phyloP scores from a whole-genome alignment of 2,113 vertebrate genomes.

The Tautogolabrus adspersus region DNA sequence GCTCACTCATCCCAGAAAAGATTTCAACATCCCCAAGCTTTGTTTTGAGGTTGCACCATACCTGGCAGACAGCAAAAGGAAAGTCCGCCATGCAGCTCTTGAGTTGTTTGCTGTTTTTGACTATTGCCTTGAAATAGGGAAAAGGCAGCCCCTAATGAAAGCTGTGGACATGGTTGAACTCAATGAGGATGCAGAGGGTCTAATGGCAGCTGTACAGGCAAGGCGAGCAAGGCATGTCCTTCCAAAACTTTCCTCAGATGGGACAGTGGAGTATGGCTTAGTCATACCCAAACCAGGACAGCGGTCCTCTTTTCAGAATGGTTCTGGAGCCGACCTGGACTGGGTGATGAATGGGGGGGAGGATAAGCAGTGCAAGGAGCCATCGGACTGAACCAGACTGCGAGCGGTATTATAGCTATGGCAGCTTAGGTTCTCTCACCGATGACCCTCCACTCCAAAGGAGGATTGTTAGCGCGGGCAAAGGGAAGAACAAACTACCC shows the following conservation, averaged over 20 bases:
- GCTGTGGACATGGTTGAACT: slow-evolving; percentile 88
- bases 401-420: slow-evolving; percentile 70
- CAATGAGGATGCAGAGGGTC: slow-evolving; percentile 84
- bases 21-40: slow-evolving; percentile 87
- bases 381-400: slow-evolving; percentile 71
- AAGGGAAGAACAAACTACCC: slow-evolving; percentile 92
- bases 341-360: slow-evolving; percentile 88
- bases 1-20: slow-evolving; percentile 85
- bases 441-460: slow-evolving; percentile 76
- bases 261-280: slow-evolving; percentile 87
- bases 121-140: slow-evolving; percentile 83
- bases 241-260: slow-evolving; percentile 83
- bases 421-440: slow-evolving; percentile 72
- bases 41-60: slow-evolving; percentile 87
- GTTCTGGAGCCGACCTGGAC: slow-evolving; percentile 87
- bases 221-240: slow-evolving; percentile 87
- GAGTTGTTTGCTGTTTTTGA: slow-evolving; percentile 89
- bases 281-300: slow-evolving; percentile 82
- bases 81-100: slow-evolving; percentile 88
- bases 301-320: slow-evolving; percentile 60
- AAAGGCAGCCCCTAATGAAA: slow-evolving; percentile 84
- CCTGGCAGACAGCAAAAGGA: slow-evolving; percentile 87
- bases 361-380: slow-evolving; percentile 86
- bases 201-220: slow-evolving; percentile 89
- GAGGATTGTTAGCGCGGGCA: slow-evolving; percentile 90